Evolutionary conservation across 2,797 vertebrate species (phyloP).

Genomic region (Trematocara caparti): DNA sequence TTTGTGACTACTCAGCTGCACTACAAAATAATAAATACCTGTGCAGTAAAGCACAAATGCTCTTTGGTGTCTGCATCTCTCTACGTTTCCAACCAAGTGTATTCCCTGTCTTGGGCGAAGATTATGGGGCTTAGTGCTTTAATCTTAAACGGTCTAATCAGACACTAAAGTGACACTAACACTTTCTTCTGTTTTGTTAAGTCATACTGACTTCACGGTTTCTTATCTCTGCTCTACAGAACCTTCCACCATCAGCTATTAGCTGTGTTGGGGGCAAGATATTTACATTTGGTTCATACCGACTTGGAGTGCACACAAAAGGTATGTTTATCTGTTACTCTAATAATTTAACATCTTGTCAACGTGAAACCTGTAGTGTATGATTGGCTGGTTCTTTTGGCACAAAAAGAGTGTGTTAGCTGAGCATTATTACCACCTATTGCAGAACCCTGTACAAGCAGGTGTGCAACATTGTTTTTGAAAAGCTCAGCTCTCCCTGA

Average conservation of each 20-base stretch:
- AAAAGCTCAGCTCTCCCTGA: slow-evolving; percentile 9
- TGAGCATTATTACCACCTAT: background rate
- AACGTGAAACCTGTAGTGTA: background rate
- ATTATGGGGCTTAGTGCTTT: background rate
- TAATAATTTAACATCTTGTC: background rate
- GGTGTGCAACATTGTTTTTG: slow-evolving; percentile 9
- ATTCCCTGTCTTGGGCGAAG: background rate
- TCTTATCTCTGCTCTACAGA: slow-evolving; percentile 68
- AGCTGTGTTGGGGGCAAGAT: slow-evolving; percentile 90
- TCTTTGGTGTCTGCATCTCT: background rate
- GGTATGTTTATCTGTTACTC: slow-evolving; percentile 70
- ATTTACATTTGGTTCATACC: slow-evolving; percentile 98
- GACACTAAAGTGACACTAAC: background rate
- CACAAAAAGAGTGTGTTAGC: background rate
- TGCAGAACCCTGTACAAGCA: background rate
- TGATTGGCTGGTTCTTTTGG: background rate
- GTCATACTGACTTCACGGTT: background rate
- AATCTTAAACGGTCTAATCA: background rate
- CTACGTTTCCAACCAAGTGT: background rate
- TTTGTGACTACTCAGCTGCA: background rate
- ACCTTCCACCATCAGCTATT: slow-evolving; percentile 85
- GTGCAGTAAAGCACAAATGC: background rate
- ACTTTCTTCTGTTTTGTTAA: background rate
- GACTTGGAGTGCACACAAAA: slow-evolving; percentile 97
- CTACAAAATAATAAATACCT: background rate